phyloP scores from a whole-genome alignment of 2,113 vertebrate genomes.

The Lutjanus erythropterus region DNA sequence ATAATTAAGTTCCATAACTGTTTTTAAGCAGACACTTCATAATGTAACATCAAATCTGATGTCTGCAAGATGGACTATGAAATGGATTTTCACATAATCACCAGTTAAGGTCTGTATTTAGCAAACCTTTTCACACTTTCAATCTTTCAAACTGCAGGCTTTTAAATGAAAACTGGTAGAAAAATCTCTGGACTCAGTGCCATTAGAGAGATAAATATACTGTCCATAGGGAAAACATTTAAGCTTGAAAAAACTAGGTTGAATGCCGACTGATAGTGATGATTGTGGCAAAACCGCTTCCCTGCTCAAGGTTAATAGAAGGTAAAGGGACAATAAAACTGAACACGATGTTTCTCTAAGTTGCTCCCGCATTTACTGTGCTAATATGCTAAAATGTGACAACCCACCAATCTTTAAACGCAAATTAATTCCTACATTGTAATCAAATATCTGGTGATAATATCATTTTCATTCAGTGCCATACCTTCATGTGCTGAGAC shows the following conservation, averaged over 20 bases:
- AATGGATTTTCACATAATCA: background rate
- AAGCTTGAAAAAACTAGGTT: background rate
- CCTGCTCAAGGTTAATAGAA: background rate
- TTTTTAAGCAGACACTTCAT: background rate
- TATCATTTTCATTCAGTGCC: constrained; percentile 51
- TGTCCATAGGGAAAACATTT: background rate
- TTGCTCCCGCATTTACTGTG: background rate
- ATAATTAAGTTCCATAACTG: background rate
- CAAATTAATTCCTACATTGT: constrained; percentile 15
- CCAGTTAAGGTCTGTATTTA: constrained; percentile 11
- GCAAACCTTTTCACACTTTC: background rate
- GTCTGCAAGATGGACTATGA: background rate
- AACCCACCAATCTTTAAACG: constrained; percentile 2
- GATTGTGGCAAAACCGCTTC: background rate
- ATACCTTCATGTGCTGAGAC: constrained; percentile 44
- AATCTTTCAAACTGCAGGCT: constrained; percentile 8
- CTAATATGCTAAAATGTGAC: background rate
- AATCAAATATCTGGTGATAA: constrained; percentile 13
- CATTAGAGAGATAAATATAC: constrained; percentile 7
- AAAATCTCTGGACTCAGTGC: background rate
- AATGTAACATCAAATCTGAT: background rate
- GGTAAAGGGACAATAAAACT: background rate
- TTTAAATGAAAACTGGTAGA: background rate
- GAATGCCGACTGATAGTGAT: constrained; percentile 3
- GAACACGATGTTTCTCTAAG: background rate